Conservation (phyloP, 2,797 vertebrate genomes). For the Acanthurus leucopareius region DNA sequence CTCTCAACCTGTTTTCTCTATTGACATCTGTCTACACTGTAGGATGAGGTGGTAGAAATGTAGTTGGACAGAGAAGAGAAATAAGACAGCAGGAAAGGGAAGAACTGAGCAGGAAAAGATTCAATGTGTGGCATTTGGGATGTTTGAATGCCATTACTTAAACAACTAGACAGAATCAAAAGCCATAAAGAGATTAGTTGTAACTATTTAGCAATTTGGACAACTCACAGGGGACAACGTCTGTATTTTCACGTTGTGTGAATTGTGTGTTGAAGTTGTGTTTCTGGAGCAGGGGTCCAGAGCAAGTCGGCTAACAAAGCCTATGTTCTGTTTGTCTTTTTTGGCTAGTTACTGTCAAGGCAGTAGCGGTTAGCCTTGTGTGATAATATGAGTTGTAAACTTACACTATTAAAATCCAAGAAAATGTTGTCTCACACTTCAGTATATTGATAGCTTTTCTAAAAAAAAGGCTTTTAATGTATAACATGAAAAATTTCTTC, state of each 20-base stretch:
- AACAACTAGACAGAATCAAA: not conserved
- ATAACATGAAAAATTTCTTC: not conserved
- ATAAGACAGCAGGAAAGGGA: conserved; percentile 5
- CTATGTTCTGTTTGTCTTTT: not conserved
- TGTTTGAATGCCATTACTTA: conserved; percentile 9
- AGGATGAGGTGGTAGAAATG: not conserved
- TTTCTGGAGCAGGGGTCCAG: conserved; percentile 6
- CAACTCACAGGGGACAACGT: not conserved
- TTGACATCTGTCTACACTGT: not conserved
- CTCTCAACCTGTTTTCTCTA: not conserved
- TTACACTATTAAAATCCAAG: not conserved
- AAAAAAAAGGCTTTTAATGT: not conserved
- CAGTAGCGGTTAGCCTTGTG: not conserved
- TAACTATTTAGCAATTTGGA: not conserved
- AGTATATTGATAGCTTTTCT: not conserved
- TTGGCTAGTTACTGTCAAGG: not conserved
- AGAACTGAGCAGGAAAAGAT: conserved; percentile 4
- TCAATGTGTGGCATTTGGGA: conserved; percentile 1
- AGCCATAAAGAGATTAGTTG: not conserved
- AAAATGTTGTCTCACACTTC: not conserved
- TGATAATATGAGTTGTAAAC: not conserved
- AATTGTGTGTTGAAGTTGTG: not conserved
- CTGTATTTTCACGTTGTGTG: not conserved
- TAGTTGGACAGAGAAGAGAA: conserved; percentile 22
- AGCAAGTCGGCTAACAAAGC: too few species aligned